These are phyloP conservation scores for Dunckerocampus dactyliophorus DNA, from an alignment of 2,113 vertebrate genomes.

Conservation along the genomic window DNA sequence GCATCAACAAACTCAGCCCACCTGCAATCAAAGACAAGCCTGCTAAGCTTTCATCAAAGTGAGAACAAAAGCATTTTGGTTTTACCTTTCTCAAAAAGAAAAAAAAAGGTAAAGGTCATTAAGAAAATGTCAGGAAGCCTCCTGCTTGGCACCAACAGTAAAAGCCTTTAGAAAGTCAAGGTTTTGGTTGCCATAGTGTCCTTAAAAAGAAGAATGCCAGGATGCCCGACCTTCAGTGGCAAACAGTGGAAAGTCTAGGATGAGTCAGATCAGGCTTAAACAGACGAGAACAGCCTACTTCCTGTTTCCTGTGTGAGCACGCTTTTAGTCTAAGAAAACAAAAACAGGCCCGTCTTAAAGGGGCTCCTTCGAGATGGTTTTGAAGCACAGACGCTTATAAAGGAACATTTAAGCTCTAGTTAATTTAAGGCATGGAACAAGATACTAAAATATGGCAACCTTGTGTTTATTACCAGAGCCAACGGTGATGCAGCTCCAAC, in stretches of 20 bases:
- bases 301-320: constrained; percentile 64
- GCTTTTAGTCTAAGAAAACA: constrained; percentile 29
- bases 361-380: constrained; percentile 21
- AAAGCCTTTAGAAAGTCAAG: constrained; percentile 36
- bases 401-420: neutral
- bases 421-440: neutral
- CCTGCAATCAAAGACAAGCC: constrained; percentile 73
- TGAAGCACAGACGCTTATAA: neutral
- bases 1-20: constrained; percentile 48
- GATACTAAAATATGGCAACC: neutral
- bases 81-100: constrained; percentile 21
- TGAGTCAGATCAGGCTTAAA: constrained; percentile 64
- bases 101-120: constrained; percentile 13
- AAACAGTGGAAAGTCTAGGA: constrained; percentile 59
- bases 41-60: constrained; percentile 57
- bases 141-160: constrained; percentile 39
- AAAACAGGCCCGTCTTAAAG: constrained; percentile 29
- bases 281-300: constrained; percentile 60
- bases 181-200: constrained; percentile 56
- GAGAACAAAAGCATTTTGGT: constrained; percentile 29
- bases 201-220: constrained; percentile 59
- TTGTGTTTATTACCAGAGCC: constrained; percentile 29
- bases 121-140: constrained; percentile 50
- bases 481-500: constrained; percentile 47
- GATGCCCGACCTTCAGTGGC: constrained; percentile 52